phyloP scores from a whole-genome alignment of 2,888 invertebrate species.

The Xylocampa areola region DNA sequence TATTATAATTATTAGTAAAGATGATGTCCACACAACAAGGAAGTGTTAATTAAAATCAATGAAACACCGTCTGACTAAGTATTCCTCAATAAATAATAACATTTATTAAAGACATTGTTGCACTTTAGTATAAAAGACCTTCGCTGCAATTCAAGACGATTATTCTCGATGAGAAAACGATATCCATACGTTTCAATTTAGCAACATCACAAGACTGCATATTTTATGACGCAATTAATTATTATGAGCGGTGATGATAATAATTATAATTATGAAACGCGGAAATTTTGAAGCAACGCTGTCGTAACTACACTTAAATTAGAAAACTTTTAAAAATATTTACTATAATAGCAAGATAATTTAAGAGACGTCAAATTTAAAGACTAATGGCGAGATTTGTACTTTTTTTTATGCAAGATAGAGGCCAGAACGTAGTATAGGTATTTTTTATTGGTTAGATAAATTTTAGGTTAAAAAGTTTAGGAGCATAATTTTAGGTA shows the following conservation, averaged over 20 bases:
- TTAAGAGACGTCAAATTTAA: too few relatives aligned
- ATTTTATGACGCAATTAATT: slow-evolving; percentile 40
- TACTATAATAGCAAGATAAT: too few relatives aligned
- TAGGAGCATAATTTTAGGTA: too few relatives aligned
- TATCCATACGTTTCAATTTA: slow-evolving; percentile 42
- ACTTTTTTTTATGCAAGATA: too few relatives aligned
- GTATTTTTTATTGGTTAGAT: too few relatives aligned
- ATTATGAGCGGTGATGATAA: slow-evolving; percentile 8
- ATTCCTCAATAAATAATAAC: slow-evolving; percentile 25
- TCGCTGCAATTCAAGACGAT: slow-evolving; percentile 31
- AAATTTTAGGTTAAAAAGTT: too few relatives aligned
- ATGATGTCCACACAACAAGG: slow-evolving; percentile 8
- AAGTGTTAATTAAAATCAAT: slow-evolving; percentile 22
- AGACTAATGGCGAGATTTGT: too few relatives aligned
- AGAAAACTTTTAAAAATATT: too few relatives aligned
- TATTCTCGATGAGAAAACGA: slow-evolving; percentile 35
- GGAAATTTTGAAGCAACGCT: slow-evolving; percentile 27
- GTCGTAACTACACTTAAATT: too few relatives aligned
- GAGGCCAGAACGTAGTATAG: too few relatives aligned
- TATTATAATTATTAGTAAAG: too few relatives aligned
- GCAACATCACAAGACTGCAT: slow-evolving; percentile 23
- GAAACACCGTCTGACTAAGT: slow-evolving; percentile 13
- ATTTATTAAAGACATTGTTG: slow-evolving; percentile 30
- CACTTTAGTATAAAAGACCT: slow-evolving; percentile 28
- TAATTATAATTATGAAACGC: slow-evolving; percentile 15